Evolutionary conservation across 1,140 invertebrate genomes (phyloP), one percentile per base, ranked within the genome.

Genomic region (Scaptodrosophila lebanonensis): DNA sequence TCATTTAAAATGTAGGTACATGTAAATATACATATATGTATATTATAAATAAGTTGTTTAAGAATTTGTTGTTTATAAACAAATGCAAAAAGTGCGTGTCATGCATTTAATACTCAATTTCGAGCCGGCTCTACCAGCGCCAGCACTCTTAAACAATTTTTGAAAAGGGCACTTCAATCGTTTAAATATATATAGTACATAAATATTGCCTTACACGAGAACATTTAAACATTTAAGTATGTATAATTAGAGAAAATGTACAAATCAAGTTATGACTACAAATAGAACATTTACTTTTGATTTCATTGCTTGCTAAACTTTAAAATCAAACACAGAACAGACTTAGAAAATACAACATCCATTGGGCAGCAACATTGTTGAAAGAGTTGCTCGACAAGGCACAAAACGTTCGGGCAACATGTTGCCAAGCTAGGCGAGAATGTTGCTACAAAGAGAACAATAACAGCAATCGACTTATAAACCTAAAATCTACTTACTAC

Each of bases 71-170:
- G 8, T 25, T 25, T 25, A 58, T 68, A 56, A 71, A 72, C 48
- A 77, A 77, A 79, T 77, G 72, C 72, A 79, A 68, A 79, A 61
- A 79, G 73, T 79, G 72, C 73, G 73, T 51, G 62, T 79, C 73
- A 79, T 79, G 82, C 73, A 73, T 71, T 56, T 49, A 17, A 40
- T 56, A 50, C 32, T 43, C 11, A 32, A 20, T 51, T 40, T 44
- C 20, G 32, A 12, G 51, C 72, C 66, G 56, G 62, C 49, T 61
- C 56, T 33, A 71, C 67, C 48, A 63, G 68, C 47, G 8, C 3
- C 8, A 4, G 22, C 22, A n/a, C n/a, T 40, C 38, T 22, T 16
- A n/a, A 48, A 39, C 22, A 30, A 39, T 18, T 3, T 32, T 15
- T 5, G 9, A 25, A 18, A 32, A 38, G 38, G 43, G 39, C 16